Percentiles rank a stretch among this genome's conserved stretches.
Conservation (phyloP, 2,888 invertebrate genomes). For the Polymixis flavicincta region DNA sequence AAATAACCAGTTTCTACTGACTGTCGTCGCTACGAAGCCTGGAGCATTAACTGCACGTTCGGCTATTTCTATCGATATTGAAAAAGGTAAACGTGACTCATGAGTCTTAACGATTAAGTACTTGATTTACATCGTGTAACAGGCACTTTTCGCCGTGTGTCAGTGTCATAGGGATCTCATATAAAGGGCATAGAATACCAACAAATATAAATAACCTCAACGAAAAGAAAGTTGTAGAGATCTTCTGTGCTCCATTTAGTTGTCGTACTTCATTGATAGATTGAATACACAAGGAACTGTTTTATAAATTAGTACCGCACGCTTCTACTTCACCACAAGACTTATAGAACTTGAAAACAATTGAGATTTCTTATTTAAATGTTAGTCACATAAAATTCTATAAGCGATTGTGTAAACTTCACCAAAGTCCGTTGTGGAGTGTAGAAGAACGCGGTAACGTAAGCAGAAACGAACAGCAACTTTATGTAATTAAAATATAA, state of each 20-base stretch:
- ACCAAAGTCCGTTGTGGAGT: no score
- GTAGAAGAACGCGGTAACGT: no score
- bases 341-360: no score
- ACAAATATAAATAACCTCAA: not conserved
- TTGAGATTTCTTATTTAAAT: no score
- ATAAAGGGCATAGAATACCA: not conserved
- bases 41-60: slow-evolving; percentile 63
- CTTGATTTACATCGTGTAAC: not conserved
- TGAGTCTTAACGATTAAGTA: not conserved
- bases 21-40: slow-evolving; percentile 68
- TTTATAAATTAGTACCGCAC: no score
- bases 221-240: not conserved
- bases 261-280: not conserved
- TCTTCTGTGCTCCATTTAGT: not conserved
- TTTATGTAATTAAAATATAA: no score
- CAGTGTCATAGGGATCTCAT: no score
- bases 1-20: slow-evolving; percentile 68
- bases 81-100: slow-evolving; percentile 65
- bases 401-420: not conserved
- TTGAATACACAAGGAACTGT: not conserved
- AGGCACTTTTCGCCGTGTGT: not conserved
- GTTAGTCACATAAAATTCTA: no score
- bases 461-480: no score
- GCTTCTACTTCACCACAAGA: not conserved
- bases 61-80: slow-evolving; percentile 49